Percentiles rank a stretch among this genome's conserved stretches.
These are phyloP conservation scores for Hyposoter didymator DNA, from an alignment of 2,888 invertebrate species.

Conservation along the genomic window DNA sequence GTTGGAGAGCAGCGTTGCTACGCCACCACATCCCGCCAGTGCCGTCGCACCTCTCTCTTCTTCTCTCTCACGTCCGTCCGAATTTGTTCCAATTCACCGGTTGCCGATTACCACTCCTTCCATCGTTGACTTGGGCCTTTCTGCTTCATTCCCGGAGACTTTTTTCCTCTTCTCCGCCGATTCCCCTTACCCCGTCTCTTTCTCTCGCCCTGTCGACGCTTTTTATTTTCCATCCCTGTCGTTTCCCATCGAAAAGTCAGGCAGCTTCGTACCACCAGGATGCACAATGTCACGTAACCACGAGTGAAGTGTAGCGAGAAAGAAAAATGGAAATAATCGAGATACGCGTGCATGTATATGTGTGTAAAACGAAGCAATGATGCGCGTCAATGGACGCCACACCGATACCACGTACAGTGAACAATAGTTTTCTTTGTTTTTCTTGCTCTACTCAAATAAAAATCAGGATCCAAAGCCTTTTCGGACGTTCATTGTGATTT, in stretches of 20 bases:
- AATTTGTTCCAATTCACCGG: slow-evolving; percentile 81
- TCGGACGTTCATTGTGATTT: slow-evolving; percentile 4
- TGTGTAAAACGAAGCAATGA: slow-evolving; percentile 56
- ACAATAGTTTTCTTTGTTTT: slow-evolving; percentile 19
- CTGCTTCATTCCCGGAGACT: slow-evolving; percentile 66
- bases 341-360: slow-evolving; percentile 10
- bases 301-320: slow-evolving; percentile 74
- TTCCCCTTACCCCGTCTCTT: slow-evolving; percentile 6
- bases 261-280: slow-evolving; percentile 40
- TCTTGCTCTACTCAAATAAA: neutral
- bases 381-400: slow-evolving; percentile 61
- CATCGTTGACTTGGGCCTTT: slow-evolving; percentile 65
- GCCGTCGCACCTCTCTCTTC: slow-evolving; percentile 36
- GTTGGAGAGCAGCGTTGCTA: slow-evolving; percentile 56
- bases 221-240: slow-evolving; percentile 55
- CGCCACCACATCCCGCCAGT: slow-evolving; percentile 46
- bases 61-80: slow-evolving; percentile 76
- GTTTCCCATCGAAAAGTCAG: slow-evolving; percentile 50
- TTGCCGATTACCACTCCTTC: slow-evolving; percentile 79
- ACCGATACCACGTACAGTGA: slow-evolving; percentile 25
- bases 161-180: slow-evolving; percentile 48
- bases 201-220: slow-evolving; percentile 40
- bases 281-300: slow-evolving; percentile 76
- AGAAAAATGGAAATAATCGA: slow-evolving; percentile 57
- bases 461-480: neutral